phyloP scores from a whole-genome alignment of 2,113 vertebrate genomes.

The Donacobius atricapilla region DNA sequence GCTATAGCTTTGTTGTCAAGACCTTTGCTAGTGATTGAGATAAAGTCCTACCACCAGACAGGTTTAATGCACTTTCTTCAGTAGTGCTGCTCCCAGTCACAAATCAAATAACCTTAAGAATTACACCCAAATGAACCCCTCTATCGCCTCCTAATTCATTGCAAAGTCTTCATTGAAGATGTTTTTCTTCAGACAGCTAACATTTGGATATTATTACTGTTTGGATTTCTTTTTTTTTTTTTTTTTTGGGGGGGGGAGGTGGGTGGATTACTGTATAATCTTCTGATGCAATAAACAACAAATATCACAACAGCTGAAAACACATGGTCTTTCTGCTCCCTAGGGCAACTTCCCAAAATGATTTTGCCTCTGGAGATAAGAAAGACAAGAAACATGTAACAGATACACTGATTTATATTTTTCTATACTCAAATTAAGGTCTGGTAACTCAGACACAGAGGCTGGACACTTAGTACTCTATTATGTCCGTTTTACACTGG shows the following conservation, averaged over 20 bases:
- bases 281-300: background rate
- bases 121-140: background rate
- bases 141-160: background rate
- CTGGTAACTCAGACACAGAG: background rate
- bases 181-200: background rate
- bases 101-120: background rate
- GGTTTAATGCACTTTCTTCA: background rate
- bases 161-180: background rate
- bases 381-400: background rate
- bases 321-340: background rate
- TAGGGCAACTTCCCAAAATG: background rate
- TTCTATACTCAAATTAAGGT: background rate
- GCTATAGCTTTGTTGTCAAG: background rate
- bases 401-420: background rate
- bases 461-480: background rate
- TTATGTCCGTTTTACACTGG: background rate
- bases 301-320: background rate
- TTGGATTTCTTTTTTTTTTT: background rate
- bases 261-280: background rate
- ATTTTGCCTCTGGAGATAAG: slow-evolving; percentile 3
- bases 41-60: background rate
- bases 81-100: background rate
- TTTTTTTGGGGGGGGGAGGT: background rate
- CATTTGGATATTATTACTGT: background rate
- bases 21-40: background rate